Percentiles rank a stretch among this genome's conserved stretches.
Conservation (phyloP, 2,888 invertebrate species). For the Ommatoiulus sabulosus region DNA sequence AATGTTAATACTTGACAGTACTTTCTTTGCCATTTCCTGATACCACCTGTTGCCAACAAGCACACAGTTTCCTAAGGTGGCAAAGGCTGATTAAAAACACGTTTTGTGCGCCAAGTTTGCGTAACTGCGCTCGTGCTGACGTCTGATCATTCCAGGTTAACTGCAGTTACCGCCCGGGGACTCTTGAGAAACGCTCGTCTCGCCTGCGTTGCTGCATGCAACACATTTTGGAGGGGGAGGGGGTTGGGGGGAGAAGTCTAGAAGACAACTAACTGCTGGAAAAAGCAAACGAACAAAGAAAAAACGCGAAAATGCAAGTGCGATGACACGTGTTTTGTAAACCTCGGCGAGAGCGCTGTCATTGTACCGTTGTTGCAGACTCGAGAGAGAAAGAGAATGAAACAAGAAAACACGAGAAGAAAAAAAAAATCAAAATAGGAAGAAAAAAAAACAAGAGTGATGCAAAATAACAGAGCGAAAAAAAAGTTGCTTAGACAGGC, state of each 20-base stretch:
- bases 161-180: not conserved
- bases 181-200: not conserved
- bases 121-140: no score
- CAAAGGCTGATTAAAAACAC: no score
- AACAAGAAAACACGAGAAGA: not conserved
- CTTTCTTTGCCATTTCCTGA: no score
- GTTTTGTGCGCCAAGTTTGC: no score
- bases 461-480: constrained; percentile 21
- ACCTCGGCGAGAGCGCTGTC: constrained; percentile 36
- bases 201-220: not conserved
- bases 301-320: constrained; percentile 22
- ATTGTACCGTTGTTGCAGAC: constrained; percentile 26
- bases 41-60: no score
- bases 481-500: constrained; percentile 26
- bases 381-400: constrained; percentile 1
- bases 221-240: no score
- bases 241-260: not conserved
- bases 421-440: not conserved
- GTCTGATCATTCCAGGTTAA: no score
- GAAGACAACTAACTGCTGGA: not conserved
- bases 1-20: no score
- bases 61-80: no score
- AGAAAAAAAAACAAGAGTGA: not conserved
- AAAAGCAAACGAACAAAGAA: not conserved
- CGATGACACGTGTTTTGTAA: constrained; percentile 43